Base-by-base conservation (phyloP, 2,113 vertebrate genomes). In the Brachirus orientalis region DNA sequence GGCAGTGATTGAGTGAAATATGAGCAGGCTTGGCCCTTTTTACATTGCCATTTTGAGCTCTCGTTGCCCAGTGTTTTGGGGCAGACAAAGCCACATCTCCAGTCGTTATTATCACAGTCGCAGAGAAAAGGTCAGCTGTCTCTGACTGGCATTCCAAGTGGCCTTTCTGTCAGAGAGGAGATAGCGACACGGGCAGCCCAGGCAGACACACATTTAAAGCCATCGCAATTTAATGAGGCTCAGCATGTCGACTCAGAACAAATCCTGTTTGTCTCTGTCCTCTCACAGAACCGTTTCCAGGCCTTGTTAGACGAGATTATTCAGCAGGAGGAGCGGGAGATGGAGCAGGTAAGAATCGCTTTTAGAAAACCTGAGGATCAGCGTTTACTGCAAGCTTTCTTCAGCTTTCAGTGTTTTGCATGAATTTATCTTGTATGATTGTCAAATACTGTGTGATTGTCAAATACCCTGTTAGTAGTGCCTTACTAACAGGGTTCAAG, bases 261-360 rank as follows among this genome's bases (percentile, higher is more conserved):
- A 83, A 80, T 65, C 75, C 50, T 53, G 63, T 83, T 79, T 74
- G 60, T 83, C 67, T 83, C 55, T 75, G n/a, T 53, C 73, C 47
- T 67, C 78, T 82, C 80, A 37, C 86, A 97, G 95, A 98, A 95
- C 43, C 96, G 98, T 37, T 96, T 98, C 80, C 97, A 99, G 85
- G 95, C 96, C 0, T 92, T 95, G 84, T 84, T 99, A 85, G 95
- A 97, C 88, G 96, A 98, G 62, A 97, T 98, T 78, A 95, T 96
- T 71, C 95, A 95, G 79, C 96, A 99, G 68, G 98, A 99, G 82
- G 96, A 98, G 58, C 86, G 94, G 45, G 96, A 98, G 89, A 97
- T 97, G 86, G 95, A 98, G 82, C 96, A 98, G 94, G 96, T 97
- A 75, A 92, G 91, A 65, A 14, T 10, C 45, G 73, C 48, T 70